A percentile compares a stretch with the other conserved stretches of the same genome.
These are phyloP conservation scores for Bombus pyrosoma DNA, from an alignment of 1,140 invertebrate genomes.

Conservation along the genomic window DNA sequence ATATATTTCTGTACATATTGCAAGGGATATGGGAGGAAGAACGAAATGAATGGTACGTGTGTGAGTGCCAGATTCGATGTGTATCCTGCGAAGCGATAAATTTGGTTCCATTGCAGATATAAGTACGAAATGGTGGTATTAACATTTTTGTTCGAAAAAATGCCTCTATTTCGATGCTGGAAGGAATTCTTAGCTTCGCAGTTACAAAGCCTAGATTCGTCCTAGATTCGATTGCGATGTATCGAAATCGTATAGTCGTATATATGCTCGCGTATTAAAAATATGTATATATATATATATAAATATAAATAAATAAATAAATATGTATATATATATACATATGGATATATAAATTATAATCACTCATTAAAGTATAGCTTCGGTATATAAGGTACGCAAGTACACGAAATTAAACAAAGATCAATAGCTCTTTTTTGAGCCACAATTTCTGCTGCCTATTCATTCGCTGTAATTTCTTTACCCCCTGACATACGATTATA, in stretches of 20 bases:
- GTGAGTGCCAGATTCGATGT: conserved; percentile 59
- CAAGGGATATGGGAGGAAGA: conserved; percentile 41
- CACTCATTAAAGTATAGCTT: conserved; percentile 72
- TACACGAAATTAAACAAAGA: conserved; percentile 37
- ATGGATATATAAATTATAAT: conserved; percentile 68
- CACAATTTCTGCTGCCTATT: conserved; percentile 42
- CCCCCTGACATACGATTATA: conserved; percentile 9
- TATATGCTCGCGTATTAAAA: conserved; percentile 61
- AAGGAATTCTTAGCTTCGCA: conserved; percentile 56
- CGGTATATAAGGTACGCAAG: conserved; percentile 57
- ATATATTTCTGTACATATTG: conserved; percentile 70
- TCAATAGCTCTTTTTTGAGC: conserved; percentile 32
- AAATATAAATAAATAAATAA: conserved; percentile 23
- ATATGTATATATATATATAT: conserved; percentile 44
- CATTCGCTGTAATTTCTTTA: conserved; percentile 19
- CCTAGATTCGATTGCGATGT: conserved; percentile 59
- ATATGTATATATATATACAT: conserved; percentile 36
- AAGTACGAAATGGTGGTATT: conserved; percentile 25
- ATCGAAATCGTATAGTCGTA: conserved; percentile 54
- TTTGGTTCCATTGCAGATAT: conserved; percentile 15
- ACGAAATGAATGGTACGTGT: conserved; percentile 45
- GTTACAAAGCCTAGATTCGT: conserved; percentile 61
- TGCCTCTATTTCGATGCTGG: conserved; percentile 8
- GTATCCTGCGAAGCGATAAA: conserved; percentile 22
- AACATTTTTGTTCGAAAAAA: not conserved